phyloP scores from a whole-genome alignment of 2,888 invertebrate genomes.

The Bugulina stolonifera region DNA sequence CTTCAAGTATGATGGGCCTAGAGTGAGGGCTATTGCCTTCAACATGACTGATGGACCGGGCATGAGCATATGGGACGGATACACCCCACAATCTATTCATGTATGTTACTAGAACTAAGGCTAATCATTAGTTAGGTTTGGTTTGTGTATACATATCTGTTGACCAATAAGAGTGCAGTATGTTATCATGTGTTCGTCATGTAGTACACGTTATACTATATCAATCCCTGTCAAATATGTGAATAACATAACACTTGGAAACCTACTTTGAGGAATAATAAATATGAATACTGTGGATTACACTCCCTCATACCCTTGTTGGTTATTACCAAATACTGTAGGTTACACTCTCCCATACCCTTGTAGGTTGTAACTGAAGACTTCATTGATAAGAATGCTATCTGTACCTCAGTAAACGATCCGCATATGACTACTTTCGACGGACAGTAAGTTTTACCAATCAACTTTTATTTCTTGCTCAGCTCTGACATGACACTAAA shows the following conservation, averaged over 20 bases:
- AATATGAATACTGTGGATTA: too few species aligned
- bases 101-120: neutral
- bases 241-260: too few species aligned
- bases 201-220: too few species aligned
- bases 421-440: slow-evolving; percentile 41
- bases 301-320: too few species aligned
- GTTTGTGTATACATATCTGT: too few species aligned
- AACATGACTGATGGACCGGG: slow-evolving; percentile 23
- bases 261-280: too few species aligned
- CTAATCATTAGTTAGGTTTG: neutral
- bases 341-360: neutral
- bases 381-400: slow-evolving; percentile 34
- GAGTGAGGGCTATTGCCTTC: neutral
- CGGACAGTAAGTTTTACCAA: slow-evolving; percentile 37
- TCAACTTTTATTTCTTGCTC: slow-evolving; percentile 26
- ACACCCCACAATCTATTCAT: neutral
- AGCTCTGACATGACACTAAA: neutral
- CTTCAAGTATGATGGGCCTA: slow-evolving; percentile 19
- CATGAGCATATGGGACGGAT: slow-evolving; percentile 24
- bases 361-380: slow-evolving; percentile 33
- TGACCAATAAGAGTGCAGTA: too few species aligned
- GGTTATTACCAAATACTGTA: neutral
- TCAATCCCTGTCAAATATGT: too few species aligned
- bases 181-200: too few species aligned
- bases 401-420: slow-evolving; percentile 40